Evolutionary conservation across 2,113 vertebrate species (phyloP).

Genomic region (Pteropus alecto): DNA sequence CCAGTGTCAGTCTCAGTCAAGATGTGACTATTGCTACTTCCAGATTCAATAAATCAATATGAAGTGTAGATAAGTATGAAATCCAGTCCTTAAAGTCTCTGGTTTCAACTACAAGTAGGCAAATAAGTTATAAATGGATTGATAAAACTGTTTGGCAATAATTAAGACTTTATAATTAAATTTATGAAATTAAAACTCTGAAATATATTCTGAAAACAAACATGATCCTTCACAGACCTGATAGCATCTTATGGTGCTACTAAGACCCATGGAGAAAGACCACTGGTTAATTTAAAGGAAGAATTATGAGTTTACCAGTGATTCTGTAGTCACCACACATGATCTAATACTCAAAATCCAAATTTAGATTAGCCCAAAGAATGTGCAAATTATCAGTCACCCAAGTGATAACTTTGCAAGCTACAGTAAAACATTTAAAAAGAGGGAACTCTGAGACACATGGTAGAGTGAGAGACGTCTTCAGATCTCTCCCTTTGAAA

Average conservation of each 20-base stretch:
- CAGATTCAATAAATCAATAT: slow-evolving; percentile 2
- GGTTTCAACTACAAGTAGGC: neutral
- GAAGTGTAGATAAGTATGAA: neutral
- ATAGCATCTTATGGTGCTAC: neutral
- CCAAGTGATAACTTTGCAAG: neutral
- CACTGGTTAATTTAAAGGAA: neutral
- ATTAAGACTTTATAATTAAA: neutral
- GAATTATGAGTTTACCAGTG: neutral
- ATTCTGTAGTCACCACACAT: neutral
- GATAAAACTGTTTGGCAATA: neutral
- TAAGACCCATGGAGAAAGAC: neutral
- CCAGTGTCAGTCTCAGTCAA: neutral
- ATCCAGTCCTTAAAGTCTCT: neutral
- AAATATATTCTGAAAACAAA: slow-evolving; percentile 3
- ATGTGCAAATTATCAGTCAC: neutral
- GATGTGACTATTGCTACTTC: neutral
- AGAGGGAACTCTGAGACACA: too few species aligned
- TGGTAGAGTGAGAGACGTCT: too few species aligned
- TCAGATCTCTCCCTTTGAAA: too few species aligned
- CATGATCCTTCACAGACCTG: neutral
- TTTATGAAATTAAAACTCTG: neutral
- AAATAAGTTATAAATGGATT: neutral
- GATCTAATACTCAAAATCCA: neutral
- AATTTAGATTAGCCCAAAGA: neutral
- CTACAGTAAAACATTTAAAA: neutral